Percentiles rank a stretch among this genome's conserved stretches.
phyloP scores from a whole-genome alignment of 2,113 vertebrate genomes.

The Bos taurus region DNA sequence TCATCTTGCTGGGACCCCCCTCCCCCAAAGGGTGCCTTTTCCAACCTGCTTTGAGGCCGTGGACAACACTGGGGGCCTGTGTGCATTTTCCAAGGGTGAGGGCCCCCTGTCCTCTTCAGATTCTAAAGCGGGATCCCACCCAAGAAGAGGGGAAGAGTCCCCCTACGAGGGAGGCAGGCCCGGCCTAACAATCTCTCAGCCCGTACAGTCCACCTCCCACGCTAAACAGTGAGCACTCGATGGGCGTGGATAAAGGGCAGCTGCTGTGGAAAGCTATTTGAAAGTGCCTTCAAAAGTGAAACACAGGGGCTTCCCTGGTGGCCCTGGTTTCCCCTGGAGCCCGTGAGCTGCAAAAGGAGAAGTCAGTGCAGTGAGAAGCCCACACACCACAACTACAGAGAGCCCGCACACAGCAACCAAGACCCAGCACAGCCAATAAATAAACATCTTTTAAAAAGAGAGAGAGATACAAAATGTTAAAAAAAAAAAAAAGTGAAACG shows the following conservation, averaged over 20 bases:
- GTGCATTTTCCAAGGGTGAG: neutral
- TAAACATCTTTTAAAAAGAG: too few species aligned
- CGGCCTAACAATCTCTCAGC: neutral
- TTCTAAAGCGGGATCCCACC: neutral
- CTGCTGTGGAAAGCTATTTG: rapidly evolving
- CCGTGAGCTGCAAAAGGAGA: too few species aligned
- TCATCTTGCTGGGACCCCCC: neutral
- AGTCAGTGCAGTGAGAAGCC: too few species aligned
- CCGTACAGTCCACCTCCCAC: too few species aligned
- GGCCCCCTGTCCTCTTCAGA: neutral
- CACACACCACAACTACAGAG: too few species aligned
- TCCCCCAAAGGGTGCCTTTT: neutral
- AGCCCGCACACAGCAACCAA: too few species aligned
- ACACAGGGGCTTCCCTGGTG: neutral
- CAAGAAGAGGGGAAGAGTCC: neutral
- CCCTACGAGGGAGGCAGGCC: neutral
- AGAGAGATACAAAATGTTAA: too few species aligned
- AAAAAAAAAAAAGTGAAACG: too few species aligned
- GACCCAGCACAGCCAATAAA: too few species aligned
- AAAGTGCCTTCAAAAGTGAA: neutral
- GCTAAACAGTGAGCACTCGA: rapidly evolving
- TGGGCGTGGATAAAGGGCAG: too few species aligned
- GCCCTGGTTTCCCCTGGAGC: too few species aligned
- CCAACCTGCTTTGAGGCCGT: too few species aligned
- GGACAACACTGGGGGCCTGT: neutral